Percentiles rank a stretch among this genome's conserved stretches.
Conservation (phyloP, 1,140 invertebrate genomes). For the Panagrolaimus sp. region DNA sequence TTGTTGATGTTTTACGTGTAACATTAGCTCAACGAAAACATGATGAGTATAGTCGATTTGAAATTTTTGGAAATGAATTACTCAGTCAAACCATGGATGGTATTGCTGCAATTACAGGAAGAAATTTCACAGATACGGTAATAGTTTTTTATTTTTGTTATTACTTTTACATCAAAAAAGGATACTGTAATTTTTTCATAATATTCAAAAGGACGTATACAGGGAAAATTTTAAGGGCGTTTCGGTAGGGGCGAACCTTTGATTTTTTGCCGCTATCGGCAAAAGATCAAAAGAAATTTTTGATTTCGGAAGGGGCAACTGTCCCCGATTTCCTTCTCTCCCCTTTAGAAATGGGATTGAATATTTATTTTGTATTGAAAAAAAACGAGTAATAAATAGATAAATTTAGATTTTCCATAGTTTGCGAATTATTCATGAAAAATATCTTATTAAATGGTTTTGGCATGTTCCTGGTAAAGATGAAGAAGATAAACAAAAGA, state of each 20-base stretch:
- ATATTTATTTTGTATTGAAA: too few relatives aligned
- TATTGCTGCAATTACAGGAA: background rate
- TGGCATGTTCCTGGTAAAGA: background rate
- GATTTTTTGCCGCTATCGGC: background rate
- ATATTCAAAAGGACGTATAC: too few relatives aligned
- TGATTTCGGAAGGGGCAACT: too few relatives aligned
- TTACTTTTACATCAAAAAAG: too few relatives aligned
- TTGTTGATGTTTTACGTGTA: slow-evolving; percentile 15
- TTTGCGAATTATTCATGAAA: background rate
- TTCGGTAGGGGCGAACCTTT: too few relatives aligned
- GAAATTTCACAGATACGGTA: slow-evolving; percentile 1
- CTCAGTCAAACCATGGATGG: background rate
- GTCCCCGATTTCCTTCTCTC: too few relatives aligned
- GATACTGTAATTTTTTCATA: too few relatives aligned
- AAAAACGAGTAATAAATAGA: too few relatives aligned
- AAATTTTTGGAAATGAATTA: background rate
- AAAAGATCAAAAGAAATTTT: background rate
- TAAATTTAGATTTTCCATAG: background rate
- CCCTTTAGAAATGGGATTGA: too few relatives aligned
- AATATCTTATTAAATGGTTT: background rate
- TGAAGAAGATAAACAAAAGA: too few relatives aligned
- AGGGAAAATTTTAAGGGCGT: too few relatives aligned
- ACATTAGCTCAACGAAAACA: slow-evolving; percentile 2
- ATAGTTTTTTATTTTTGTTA: background rate
- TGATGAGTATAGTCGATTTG: background rate